Conservation (phyloP, 2,888 invertebrate genomes). For the Hylaea fasciaria region DNA sequence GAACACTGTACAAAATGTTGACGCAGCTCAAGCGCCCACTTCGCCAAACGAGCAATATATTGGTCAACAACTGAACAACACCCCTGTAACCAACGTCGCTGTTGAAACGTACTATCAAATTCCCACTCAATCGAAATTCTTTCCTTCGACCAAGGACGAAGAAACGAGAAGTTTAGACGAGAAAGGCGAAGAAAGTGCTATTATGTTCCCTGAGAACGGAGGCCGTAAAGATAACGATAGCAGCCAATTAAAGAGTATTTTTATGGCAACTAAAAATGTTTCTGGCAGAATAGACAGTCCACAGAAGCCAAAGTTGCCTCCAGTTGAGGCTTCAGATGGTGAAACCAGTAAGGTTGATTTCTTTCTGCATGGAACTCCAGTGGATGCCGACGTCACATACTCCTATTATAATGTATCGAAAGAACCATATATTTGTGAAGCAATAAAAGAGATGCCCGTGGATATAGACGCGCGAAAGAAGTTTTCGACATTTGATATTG, state of each 20-base stretch:
- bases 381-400: constrained; percentile 42
- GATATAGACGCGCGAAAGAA: constrained; percentile 66
- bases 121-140: constrained; percentile 57
- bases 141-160: constrained; percentile 56
- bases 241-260: constrained; percentile 50
- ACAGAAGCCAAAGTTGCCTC: constrained; percentile 17
- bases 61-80: constrained; percentile 11
- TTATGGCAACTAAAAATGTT: constrained; percentile 36
- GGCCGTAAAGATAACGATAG: constrained; percentile 44
- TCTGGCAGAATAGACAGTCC: constrained; percentile 9
- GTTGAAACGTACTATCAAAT: constrained; percentile 53
- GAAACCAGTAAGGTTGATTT: constrained; percentile 61
- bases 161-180: constrained; percentile 48
- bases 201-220: constrained; percentile 49
- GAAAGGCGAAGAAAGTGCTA: constrained; percentile 49
- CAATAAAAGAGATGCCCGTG: constrained; percentile 49
- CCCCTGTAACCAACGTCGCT: constrained; percentile 32
- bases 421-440: constrained; percentile 51
- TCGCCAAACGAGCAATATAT: constrained; percentile 5
- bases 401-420: constrained; percentile 52
- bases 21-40: constrained; percentile 2
- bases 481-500: constrained; percentile 66
- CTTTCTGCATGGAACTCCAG: constrained; percentile 56
- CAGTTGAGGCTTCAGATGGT: constrained; percentile 37
- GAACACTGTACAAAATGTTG: constrained; percentile 50